Conservation (phyloP, 2,888 invertebrate species). For the Therioaphis trifolii region DNA sequence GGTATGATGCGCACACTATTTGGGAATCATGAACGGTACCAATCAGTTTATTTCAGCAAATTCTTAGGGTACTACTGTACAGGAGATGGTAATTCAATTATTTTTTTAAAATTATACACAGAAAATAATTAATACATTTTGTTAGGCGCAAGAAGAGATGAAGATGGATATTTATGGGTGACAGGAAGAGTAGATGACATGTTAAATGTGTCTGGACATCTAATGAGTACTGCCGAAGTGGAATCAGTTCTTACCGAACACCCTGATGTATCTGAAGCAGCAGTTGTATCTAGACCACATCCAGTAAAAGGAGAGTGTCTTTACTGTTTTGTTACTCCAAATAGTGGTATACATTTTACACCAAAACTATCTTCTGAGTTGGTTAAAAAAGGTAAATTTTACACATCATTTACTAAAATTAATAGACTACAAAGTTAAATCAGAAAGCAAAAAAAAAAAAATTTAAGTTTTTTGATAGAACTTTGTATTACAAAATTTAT, state of each 20-base stretch:
- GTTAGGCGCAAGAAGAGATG: constrained; percentile 89
- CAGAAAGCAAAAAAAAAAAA: too few relatives aligned
- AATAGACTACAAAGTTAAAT: too few relatives aligned
- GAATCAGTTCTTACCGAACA: constrained; percentile 86
- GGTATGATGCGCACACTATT: constrained; percentile 96
- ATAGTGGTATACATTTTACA: constrained; percentile 79
- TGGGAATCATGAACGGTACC: constrained; percentile 89
- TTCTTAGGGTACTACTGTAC: constrained; percentile 98
- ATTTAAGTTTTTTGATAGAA: too few relatives aligned
- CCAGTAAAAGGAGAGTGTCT: constrained; percentile 95
- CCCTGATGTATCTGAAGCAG: constrained; percentile 87
- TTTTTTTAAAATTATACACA: background rate
- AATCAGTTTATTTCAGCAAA: constrained; percentile 92
- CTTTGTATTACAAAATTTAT: too few relatives aligned
- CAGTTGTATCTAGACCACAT: constrained; percentile 95
- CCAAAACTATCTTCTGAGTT: constrained; percentile 78
- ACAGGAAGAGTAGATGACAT: constrained; percentile 98
- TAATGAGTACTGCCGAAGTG: constrained; percentile 96
- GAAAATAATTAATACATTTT: too few relatives aligned
- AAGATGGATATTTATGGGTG: constrained; percentile 95
- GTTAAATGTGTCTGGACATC: constrained; percentile 97
- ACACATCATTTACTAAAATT: background rate
- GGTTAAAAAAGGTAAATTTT: constrained; percentile 73
- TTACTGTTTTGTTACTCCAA: constrained; percentile 96
- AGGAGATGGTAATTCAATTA: constrained; percentile 82